Evolutionary conservation across 64 coral and sea anemone genomes (phyloP), one percentile per base, ranked within the genome.

Genomic region (Pocillopora verrucosa): DNA sequence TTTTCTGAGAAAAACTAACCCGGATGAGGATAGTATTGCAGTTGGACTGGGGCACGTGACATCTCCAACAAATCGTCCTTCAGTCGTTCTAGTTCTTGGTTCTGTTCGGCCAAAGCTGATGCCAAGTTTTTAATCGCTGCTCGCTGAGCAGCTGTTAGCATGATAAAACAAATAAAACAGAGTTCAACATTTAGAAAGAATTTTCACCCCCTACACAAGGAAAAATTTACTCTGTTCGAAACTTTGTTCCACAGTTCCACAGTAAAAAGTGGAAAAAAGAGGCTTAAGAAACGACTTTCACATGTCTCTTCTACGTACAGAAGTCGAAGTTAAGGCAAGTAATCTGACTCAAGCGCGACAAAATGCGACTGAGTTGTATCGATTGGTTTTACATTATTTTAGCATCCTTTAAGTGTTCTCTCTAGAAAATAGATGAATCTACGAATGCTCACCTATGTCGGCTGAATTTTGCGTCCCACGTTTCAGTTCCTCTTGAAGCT

Each of bases 51-150:
- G 6, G 36, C 35, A 56, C 65, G 20, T 41, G 82, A 69, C 64
- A 85, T 56, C 20, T 85, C 63, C 16, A 19, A 59, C 36, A 92
- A 64, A 13, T 87, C 84, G 7, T 77, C 60, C 10, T 80, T 92
- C 58, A 92, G 84, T 60, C 76, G 58, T 22, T 92, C 90, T 20
- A 92, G 75, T 77, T 92, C 90, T 4, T 80, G 63, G 82, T 92
- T 87, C 41, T 92, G 90, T 30, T 78, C 73, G 3, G 74, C 41
- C 45, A 92, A 79, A 60, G 90, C 90, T 87, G 90, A 92, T 24
- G 90, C 90, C 2, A 92, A 84, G 76, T 92, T 92, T 70, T 63
- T 60, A 35, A 92, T 92, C 62, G 78, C 90, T 25, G 84, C 84
- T 80, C 90, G 69, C 72, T 87, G 84, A 9, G 90, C 56, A 80